Evolutionary conservation across 1,140 invertebrate genomes (phyloP).

Genomic region (Drosophila insularis): DNA sequence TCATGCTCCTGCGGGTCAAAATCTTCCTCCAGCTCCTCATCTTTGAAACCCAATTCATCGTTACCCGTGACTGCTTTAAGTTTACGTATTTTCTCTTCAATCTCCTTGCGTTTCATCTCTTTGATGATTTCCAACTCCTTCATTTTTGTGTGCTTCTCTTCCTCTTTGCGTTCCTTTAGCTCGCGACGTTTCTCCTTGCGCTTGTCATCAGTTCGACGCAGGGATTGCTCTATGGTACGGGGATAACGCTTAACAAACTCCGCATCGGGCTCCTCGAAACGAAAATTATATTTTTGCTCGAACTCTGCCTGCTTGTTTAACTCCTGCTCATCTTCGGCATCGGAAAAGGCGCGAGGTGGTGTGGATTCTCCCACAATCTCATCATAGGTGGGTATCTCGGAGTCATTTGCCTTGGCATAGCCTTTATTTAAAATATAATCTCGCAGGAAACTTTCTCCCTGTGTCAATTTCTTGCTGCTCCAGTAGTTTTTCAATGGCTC

Average conservation of each 20-base stretch:
- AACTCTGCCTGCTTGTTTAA: slow-evolving; percentile 94
- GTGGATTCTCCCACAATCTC: slow-evolving; percentile 87
- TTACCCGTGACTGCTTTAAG: slow-evolving; percentile 96
- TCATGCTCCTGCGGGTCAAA: slow-evolving; percentile 97
- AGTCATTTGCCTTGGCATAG: slow-evolving; percentile 84
- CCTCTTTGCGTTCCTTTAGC: slow-evolving; percentile 89
- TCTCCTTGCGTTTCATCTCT: slow-evolving; percentile 94
- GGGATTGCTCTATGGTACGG: slow-evolving; percentile 91
- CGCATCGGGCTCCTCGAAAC: slow-evolving; percentile 97
- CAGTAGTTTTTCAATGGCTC: slow-evolving; percentile 91
- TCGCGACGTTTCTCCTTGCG: slow-evolving; percentile 91
- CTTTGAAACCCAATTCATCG: slow-evolving; percentile 85
- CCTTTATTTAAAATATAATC: slow-evolving; percentile 96
- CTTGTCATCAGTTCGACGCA: slow-evolving; percentile 91
- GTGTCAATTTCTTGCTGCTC: slow-evolving; percentile 90
- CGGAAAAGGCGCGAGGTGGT: slow-evolving; percentile 86
- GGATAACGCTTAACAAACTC: slow-evolving; percentile 97
- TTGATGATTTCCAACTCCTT: slow-evolving; percentile 94
- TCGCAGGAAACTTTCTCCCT: slow-evolving; percentile 93
- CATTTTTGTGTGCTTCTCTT: slow-evolving; percentile 91
- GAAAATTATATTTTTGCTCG: slow-evolving; percentile 97
- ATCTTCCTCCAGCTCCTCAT: slow-evolving; percentile 91
- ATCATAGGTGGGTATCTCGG: slow-evolving; percentile 87
- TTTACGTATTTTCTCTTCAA: slow-evolving; percentile 93
- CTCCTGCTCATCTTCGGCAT: slow-evolving; percentile 92